A percentile compares a stretch with the other conserved stretches of the same genome.
phyloP scores from a whole-genome alignment of 1,140 invertebrate species.

The Cataglyphis hispanica region DNA sequence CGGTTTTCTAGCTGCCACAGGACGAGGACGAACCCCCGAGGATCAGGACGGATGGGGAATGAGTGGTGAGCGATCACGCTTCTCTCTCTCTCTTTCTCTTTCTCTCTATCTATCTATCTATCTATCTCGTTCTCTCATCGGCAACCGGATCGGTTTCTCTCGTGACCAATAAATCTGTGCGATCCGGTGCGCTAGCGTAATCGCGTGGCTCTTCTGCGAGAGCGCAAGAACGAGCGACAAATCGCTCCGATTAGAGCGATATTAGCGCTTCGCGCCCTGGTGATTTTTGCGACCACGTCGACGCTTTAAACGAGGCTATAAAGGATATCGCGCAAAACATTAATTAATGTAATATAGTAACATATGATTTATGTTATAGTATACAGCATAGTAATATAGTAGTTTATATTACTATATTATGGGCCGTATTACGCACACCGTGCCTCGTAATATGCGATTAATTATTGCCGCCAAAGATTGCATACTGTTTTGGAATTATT shows the following conservation, averaged over 20 bases:
- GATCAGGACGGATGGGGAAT: background rate
- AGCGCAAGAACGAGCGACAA: slow-evolving; percentile 43
- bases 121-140: background rate
- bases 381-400: too few species aligned
- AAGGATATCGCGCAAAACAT: slow-evolving; percentile 12
- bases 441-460: slow-evolving; percentile 38
- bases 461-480: slow-evolving; percentile 45
- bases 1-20: slow-evolving; percentile 38
- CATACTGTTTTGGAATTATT: slow-evolving; percentile 21
- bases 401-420: too few species aligned
- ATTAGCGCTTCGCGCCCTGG: slow-evolving; percentile 37
- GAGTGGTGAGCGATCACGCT: slow-evolving; percentile 18
- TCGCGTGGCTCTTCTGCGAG: slow-evolving; percentile 33
- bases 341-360: slow-evolving; percentile 9
- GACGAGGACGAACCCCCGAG: slow-evolving; percentile 37
- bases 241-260: slow-evolving; percentile 45
- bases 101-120: background rate
- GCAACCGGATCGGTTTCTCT: slow-evolving; percentile 31
- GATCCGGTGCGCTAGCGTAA: slow-evolving; percentile 18
- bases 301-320: slow-evolving; percentile 20
- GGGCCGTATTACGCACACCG: background rate
- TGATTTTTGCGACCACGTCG: slow-evolving; percentile 9
- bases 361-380: too few species aligned
- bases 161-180: slow-evolving; percentile 40
- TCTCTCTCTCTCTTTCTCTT: background rate